These are phyloP conservation scores for Motacilla alba DNA, from an alignment of 2,113 vertebrate species.

Conservation along the genomic window DNA sequence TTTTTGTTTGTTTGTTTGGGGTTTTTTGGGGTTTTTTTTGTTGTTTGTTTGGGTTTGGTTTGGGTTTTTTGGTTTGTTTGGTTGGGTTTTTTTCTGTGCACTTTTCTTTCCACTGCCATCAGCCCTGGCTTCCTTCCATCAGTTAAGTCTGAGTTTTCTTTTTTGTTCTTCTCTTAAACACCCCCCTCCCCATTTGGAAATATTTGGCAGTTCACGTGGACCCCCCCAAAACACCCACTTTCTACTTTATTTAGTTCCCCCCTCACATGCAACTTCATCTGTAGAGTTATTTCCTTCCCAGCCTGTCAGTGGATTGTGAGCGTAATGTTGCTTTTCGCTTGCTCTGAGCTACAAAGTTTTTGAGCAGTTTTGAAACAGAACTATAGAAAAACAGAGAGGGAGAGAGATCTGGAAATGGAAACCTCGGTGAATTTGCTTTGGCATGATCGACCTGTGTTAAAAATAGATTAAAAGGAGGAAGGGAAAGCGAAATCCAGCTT, in stretches of 20 bases:
- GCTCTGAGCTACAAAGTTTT: background rate
- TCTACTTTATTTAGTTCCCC: background rate
- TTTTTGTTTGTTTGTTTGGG: background rate
- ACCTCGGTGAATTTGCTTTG: background rate
- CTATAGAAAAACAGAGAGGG: background rate
- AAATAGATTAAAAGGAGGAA: background rate
- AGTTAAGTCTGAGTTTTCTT: slow-evolving; percentile 44
- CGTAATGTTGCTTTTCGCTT: background rate
- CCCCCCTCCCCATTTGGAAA: background rate
- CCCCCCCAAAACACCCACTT: background rate
- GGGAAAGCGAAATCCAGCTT: background rate
- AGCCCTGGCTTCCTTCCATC: slow-evolving; percentile 18
- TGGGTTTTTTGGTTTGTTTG: no score
- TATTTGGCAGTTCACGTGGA: background rate
- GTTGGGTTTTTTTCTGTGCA: background rate
- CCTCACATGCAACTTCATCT: background rate
- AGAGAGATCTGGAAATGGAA: background rate
- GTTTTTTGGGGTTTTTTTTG: background rate
- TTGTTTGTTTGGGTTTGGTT: no score
- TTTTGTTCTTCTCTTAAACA: background rate
- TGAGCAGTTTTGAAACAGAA: background rate
- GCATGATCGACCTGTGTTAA: background rate
- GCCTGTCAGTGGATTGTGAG: background rate
- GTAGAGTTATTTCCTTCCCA: slow-evolving; percentile 24
- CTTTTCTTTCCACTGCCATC: background rate